Conservation (phyloP, 2,797 vertebrate genomes). For the Mycteria americana region DNA sequence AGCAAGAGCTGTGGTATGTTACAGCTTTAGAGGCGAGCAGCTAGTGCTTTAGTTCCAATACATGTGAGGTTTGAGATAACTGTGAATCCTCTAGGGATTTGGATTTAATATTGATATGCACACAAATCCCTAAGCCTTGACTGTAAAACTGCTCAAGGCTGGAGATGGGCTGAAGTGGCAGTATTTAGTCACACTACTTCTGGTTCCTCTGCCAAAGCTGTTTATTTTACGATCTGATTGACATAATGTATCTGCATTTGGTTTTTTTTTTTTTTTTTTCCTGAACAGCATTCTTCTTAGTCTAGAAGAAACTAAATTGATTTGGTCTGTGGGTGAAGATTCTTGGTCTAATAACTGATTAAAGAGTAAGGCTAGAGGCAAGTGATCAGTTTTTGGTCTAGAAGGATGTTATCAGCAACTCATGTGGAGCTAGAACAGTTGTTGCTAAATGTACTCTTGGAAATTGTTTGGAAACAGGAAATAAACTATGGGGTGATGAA, state of each 20-base stretch:
- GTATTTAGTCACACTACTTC: background rate
- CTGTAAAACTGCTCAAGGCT: conserved; percentile 28
- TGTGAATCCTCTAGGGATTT: conserved; percentile 11
- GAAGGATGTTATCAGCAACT: background rate
- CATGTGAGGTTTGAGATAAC: conserved; percentile 43
- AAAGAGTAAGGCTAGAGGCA: background rate
- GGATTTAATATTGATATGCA: conserved; percentile 50
- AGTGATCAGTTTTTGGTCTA: background rate
- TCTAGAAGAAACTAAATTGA: background rate
- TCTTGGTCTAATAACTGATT: background rate
- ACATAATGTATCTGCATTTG: background rate
- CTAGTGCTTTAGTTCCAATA: conserved; percentile 1
- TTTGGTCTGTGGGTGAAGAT: background rate
- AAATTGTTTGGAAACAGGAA: background rate
- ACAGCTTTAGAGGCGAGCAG: background rate
- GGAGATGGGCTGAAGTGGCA: background rate
- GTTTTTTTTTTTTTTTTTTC: background rate
- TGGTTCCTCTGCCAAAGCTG: background rate
- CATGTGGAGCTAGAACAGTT: background rate
- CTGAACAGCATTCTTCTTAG: background rate
- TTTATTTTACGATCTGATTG: background rate
- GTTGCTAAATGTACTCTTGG: background rate
- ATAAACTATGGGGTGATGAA: background rate
- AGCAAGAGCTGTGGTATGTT: background rate
- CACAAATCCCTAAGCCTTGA: conserved; percentile 39